A percentile compares a stretch with the other conserved stretches of the same genome.
phyloP scores from a whole-genome alignment of 2,113 vertebrate genomes.

The Scomber scombrus region DNA sequence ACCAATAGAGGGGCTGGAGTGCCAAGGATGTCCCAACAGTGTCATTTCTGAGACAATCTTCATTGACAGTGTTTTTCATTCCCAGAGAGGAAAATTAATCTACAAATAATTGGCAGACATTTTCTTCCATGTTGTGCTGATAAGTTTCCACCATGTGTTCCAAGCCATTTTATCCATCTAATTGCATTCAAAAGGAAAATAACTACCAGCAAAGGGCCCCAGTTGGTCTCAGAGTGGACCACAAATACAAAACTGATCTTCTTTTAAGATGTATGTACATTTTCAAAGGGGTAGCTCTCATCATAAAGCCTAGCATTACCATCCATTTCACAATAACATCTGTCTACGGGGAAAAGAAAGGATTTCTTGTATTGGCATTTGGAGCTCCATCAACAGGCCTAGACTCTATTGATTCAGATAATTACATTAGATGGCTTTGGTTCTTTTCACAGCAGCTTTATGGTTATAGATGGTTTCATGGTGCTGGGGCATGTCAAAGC shows the following conservation, averaged over 20 bases:
- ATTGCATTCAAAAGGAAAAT: conserved; percentile 66
- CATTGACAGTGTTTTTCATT: conserved; percentile 54
- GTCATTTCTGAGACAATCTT: conserved; percentile 46
- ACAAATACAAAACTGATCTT: conserved; percentile 45
- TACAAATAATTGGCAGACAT: conserved; percentile 50
- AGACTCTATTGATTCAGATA: conserved; percentile 61
- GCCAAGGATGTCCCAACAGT: conserved; percentile 59
- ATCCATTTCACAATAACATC: conserved; percentile 60
- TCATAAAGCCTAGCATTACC: conserved; percentile 33
- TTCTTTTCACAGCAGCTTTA: conserved; percentile 58
- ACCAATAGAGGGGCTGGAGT: conserved; percentile 37
- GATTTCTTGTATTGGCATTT: conserved; percentile 55
- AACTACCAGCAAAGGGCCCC: conserved; percentile 39
- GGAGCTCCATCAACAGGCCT: conserved; percentile 45
- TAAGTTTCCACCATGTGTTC: conserved; percentile 70
- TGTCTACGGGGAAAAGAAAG: conserved; percentile 55
- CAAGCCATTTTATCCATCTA: conserved; percentile 64
- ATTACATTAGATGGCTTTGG: conserved; percentile 57
- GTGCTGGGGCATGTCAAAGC: conserved; percentile 39
- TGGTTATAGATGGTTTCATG: conserved; percentile 38
- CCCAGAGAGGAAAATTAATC: conserved; percentile 32
- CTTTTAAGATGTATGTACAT: conserved; percentile 59
- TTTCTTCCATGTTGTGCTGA: conserved; percentile 59
- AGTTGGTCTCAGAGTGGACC: conserved; percentile 50
- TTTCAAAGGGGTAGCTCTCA: conserved; percentile 36